Conservation (phyloP, 2,888 invertebrate genomes). For the Cabera pusaria region DNA sequence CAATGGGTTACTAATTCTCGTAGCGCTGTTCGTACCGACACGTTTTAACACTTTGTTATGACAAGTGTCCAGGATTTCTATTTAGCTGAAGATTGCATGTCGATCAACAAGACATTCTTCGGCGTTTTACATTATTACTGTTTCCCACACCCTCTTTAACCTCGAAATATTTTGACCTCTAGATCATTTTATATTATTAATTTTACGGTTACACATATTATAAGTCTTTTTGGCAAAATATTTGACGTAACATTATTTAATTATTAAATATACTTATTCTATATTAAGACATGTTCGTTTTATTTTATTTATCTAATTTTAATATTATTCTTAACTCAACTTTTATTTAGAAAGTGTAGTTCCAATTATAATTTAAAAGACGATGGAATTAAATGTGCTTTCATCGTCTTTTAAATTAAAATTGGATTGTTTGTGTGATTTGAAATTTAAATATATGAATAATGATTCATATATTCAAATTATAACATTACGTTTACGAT, state of each 20-base stretch:
- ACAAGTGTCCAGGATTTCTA: conserved; percentile 50
- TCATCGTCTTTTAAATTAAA: too few species aligned
- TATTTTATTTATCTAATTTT: too few species aligned
- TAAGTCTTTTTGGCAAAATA: conserved; percentile 81
- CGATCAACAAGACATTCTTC: conserved; percentile 39
- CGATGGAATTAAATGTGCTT: too few species aligned
- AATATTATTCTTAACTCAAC: too few species aligned
- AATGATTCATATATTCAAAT: too few species aligned
- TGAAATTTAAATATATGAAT: too few species aligned
- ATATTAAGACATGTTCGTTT: conserved; percentile 73
- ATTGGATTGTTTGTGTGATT: too few species aligned
- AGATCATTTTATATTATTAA: conserved; percentile 76
- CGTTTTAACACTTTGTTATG: conserved; percentile 64
- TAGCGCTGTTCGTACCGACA: conserved; percentile 43
- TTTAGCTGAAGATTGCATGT: conserved; percentile 41
- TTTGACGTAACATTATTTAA: conserved; percentile 83
- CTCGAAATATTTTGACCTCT: conserved; percentile 77
- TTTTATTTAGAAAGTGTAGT: too few species aligned
- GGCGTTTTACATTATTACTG: conserved; percentile 51
- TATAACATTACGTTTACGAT: too few species aligned
- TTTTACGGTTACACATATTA: conserved; percentile 76
- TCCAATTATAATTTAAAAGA: too few species aligned
- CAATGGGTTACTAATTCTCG: too few species aligned
- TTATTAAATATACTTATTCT: conserved; percentile 84
- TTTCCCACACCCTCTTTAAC: conserved; percentile 56